Base-by-base conservation (phyloP, 2,888 invertebrate species). In the Aphodius granarius region DNA sequence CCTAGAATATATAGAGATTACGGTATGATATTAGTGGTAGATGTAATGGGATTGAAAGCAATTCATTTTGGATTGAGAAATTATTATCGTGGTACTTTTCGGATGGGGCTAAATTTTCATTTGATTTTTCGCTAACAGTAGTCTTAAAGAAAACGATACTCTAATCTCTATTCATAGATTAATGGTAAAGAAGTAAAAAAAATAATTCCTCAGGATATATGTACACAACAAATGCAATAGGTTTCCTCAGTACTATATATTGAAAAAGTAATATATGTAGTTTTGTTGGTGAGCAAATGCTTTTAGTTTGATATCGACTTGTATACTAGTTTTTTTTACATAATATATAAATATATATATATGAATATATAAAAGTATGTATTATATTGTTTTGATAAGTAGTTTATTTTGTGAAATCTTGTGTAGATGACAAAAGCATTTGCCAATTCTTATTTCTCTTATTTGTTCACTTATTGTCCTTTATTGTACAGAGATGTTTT, bases 131-230 rank as follows among this genome's bases (percentile, higher is more conserved):
- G 78, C 78, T 77, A 77, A 78, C 78, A 76, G 78, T 78, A 77
- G 43, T 43, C 77, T 78, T 76, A 78, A 78, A 64, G 43, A 76
- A 78, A 79, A 78, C n/a, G 76, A 80, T 83, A 84, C 83, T 83
- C 81, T 85, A 85, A 85, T 84, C 85, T 85, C 85, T 84, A 84
- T 84, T 81, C 80, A 80, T 83, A 84, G 83, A 82, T 78, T 82
- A 79, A 68, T 22, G 18, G 22, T 18, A 20, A 19, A 68, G 22
- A 20, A 22, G 19, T 17, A 78, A 81, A 78, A 77, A 73, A 84
- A 83, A 84, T 83, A 84, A 83, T 84, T 85, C 84, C 85, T 85
- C 85, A 85, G 85, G 85, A 84, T 84, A 81, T 83, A 83, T 85
- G 84, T 85, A 84, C 84, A 85, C 84, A 68, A 84, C 82, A 84